Evolutionary conservation across 2,888 invertebrate genomes (phyloP).

Genomic region (Cremastinae sp.): DNA sequence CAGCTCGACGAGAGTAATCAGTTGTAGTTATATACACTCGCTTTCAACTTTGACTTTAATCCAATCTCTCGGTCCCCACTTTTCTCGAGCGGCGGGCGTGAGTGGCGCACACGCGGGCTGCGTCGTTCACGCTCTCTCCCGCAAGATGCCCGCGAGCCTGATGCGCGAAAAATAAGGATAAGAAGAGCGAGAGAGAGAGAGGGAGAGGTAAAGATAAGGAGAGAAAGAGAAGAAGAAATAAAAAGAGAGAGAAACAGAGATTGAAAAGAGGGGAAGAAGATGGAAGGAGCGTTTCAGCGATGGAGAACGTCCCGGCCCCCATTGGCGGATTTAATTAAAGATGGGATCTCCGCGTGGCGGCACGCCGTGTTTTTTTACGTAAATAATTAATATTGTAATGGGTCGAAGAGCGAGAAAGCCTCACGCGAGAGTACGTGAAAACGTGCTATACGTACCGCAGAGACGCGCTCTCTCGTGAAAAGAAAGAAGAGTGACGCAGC

Average conservation of each 20-base stretch:
- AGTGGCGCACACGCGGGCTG: conserved; percentile 31
- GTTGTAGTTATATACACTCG: conserved; percentile 63
- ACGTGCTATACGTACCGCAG: conserved; percentile 35
- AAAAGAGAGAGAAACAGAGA: not conserved
- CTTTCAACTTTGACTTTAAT: conserved; percentile 64
- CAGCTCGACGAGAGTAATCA: conserved; percentile 57
- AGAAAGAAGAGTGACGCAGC: conserved; percentile 24
- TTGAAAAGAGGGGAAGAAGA: not conserved
- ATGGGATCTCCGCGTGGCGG: conserved; percentile 72
- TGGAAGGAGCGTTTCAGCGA: not conserved
- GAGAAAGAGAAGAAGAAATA: not conserved
- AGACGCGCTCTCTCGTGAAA: conserved; percentile 33
- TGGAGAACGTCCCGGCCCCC: conserved; percentile 59
- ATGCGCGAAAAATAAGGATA: not conserved
- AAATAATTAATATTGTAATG: conserved; percentile 76
- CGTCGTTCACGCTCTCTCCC: conserved; percentile 38
- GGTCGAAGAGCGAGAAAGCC: conserved; percentile 61
- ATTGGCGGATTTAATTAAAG: conserved; percentile 76
- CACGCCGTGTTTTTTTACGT: conserved; percentile 72
- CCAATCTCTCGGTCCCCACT: conserved; percentile 50
- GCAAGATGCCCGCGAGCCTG: conserved; percentile 37
- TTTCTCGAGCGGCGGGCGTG: conserved; percentile 1
- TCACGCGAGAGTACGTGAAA: conserved; percentile 16
- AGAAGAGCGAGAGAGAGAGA: not conserved
- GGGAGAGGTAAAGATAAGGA: not conserved